Conservation (phyloP, 1,140 invertebrate species). For the Acyrthosiphon pisum region DNA sequence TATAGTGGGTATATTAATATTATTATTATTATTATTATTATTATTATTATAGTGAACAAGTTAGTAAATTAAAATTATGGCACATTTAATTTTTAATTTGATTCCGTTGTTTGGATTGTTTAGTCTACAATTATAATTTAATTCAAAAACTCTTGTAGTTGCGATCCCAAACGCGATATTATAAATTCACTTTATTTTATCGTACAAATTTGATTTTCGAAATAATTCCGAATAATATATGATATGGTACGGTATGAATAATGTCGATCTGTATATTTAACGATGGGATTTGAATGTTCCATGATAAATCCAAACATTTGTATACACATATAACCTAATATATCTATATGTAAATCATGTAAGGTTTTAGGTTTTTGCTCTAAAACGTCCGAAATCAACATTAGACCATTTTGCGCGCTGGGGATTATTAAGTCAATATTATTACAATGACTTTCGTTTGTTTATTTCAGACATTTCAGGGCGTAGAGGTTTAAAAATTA, state of each 20-base stretch:
- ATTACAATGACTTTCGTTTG: not conserved
- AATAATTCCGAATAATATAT: not conserved
- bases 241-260: not conserved
- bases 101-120: not conserved
- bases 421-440: not conserved
- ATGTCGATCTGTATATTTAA: not conserved
- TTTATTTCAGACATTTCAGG: not conserved
- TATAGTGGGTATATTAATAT: not conserved
- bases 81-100: not conserved
- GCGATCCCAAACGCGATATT: not conserved
- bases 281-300: not conserved
- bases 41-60: not conserved
- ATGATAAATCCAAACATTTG: not conserved
- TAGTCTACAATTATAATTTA: conserved; percentile 12
- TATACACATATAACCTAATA: not conserved
- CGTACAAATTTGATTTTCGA: not conserved
- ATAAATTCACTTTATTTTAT: conserved; percentile 12
- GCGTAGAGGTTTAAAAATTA: not conserved
- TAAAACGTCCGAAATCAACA: not conserved
- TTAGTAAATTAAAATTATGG: not conserved
- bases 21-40: not conserved
- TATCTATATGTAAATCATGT: not conserved
- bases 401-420: not conserved
- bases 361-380: not conserved
- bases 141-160: conserved; percentile 11